Percentiles rank a stretch among this genome's conserved stretches.
phyloP scores from a whole-genome alignment of 2,797 vertebrate genomes.

The Luscinia luscinia region DNA sequence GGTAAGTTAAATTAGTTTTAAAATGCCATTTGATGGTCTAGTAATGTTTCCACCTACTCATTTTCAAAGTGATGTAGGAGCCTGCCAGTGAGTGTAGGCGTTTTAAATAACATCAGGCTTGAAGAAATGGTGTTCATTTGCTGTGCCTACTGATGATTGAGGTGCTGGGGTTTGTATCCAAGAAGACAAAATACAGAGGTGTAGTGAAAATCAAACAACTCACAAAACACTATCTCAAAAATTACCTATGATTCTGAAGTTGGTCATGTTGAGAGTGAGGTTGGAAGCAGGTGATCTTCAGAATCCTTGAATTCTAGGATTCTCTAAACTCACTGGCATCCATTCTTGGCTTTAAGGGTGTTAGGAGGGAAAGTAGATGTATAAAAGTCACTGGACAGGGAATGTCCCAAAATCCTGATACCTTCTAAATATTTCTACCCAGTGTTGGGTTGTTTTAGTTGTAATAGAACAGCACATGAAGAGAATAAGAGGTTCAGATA shows the following conservation, averaged over 20 bases:
- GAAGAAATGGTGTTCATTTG: neutral
- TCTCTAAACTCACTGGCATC: neutral
- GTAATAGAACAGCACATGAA: neutral
- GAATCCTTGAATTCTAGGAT: neutral
- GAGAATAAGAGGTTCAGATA: neutral
- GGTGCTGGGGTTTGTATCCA: neutral
- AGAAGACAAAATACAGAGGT: neutral
- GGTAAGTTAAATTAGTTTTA: conserved; percentile 66
- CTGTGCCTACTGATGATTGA: neutral
- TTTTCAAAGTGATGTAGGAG: neutral
- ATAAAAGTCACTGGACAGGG: neutral
- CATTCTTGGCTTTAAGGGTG: neutral
- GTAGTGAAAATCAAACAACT: neutral
- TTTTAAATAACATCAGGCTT: neutral
- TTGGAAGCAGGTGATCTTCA: neutral
- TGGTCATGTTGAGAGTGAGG: neutral
- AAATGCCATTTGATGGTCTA: neutral
- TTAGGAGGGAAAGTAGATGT: neutral
- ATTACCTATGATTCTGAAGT: neutral
- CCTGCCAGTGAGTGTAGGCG: neutral
- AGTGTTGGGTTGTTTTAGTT: neutral
- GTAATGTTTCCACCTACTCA: neutral
- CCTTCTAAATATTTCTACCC: neutral
- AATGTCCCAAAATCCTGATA: neutral
- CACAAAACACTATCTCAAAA: neutral